Conservation (phyloP, 2,888 invertebrate genomes). For the Amiota mariae region DNA sequence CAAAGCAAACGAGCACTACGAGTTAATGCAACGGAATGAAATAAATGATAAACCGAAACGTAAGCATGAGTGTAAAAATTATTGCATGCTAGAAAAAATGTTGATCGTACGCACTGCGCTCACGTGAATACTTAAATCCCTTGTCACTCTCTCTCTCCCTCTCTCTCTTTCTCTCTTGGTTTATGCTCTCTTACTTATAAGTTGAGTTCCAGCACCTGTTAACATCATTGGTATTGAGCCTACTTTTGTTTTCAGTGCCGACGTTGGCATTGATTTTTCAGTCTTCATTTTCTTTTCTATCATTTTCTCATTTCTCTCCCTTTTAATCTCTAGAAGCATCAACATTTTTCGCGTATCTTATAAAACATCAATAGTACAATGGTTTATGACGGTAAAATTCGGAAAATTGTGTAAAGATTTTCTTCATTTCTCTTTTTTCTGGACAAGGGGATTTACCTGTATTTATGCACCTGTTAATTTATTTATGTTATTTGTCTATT, state of each 20-base stretch:
- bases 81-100: constrained; percentile 10
- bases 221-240: not conserved
- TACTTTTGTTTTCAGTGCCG: too few relatives aligned
- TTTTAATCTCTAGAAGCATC: not conserved
- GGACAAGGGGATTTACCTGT: too few relatives aligned
- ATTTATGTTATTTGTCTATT: not conserved
- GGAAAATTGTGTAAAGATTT: not conserved
- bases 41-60: constrained; percentile 20
- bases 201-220: constrained; percentile 7
- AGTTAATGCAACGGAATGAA: constrained; percentile 33
- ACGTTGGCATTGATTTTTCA: too few relatives aligned
- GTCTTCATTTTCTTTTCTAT: too few relatives aligned
- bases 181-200: constrained; percentile 7
- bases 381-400: constrained; percentile 24
- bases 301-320: not conserved
- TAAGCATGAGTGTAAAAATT: constrained; percentile 26
- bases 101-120: constrained; percentile 42
- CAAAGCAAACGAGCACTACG: constrained; percentile 5
- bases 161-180: constrained; percentile 25
- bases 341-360: not conserved
- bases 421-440: too few relatives aligned
- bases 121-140: constrained; percentile 34
- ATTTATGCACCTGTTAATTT: not conserved
- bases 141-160: constrained; percentile 23
- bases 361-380: not conserved